Evolutionary conservation across 2,888 invertebrate species (phyloP).

Genomic region (Monoplex corrugatus): DNA sequence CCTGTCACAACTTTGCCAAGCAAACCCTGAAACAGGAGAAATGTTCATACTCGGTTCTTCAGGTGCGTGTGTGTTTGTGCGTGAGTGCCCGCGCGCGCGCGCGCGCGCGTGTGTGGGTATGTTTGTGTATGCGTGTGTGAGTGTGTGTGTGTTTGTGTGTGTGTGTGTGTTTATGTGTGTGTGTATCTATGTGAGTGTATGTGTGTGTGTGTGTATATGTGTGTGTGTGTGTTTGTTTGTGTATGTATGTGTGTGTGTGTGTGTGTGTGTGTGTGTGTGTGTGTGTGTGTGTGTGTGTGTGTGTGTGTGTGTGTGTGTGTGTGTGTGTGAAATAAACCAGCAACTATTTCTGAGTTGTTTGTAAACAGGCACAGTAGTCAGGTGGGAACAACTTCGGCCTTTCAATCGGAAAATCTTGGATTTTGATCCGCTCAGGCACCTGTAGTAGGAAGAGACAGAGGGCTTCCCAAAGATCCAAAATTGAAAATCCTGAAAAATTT

Average conservation of each 20-base stretch:
- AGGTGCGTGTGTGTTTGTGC: slow-evolving; percentile 39
- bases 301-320: neutral
- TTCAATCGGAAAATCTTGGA: no score
- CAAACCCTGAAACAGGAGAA: no score
- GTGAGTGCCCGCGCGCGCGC: slow-evolving; percentile 27
- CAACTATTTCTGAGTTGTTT: no score
- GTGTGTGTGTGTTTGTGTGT: slow-evolving; percentile 19
- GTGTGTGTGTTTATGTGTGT: neutral
- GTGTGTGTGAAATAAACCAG: neutral
- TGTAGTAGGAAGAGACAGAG: no score
- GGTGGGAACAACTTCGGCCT: no score
- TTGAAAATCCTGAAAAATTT: no score
- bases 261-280: neutral
- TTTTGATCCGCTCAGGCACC: no score
- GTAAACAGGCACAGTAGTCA: no score
- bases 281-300: neutral
- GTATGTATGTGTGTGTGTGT: neutral
- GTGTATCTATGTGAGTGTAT: neutral
- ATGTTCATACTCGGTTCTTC: no score
- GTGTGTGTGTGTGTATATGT: neutral
- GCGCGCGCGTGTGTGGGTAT: slow-evolving; percentile 20
- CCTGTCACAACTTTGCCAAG: no score
- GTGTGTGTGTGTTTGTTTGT: neutral
- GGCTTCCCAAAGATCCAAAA: no score
- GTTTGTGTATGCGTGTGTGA: slow-evolving; percentile 10